Conservation (phyloP, 92 coral and sea anemone species). For the Desmophyllum pertusum region DNA sequence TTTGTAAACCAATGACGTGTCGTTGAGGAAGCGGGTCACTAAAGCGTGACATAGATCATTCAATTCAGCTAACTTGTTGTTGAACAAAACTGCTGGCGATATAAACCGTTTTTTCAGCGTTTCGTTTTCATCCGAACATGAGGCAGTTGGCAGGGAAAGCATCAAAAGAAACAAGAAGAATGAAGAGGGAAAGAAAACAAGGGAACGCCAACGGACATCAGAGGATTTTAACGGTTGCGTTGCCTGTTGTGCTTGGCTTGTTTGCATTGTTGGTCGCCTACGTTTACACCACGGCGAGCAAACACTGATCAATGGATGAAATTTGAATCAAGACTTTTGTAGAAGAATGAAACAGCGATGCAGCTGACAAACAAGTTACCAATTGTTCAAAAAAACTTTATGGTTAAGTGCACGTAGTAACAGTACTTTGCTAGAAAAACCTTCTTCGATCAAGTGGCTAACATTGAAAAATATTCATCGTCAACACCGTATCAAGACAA, state of each 20-base stretch:
- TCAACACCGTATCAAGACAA: neutral
- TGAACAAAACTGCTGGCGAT: no score
- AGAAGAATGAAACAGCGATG: constrained; percentile 11
- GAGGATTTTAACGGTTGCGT: constrained; percentile 69
- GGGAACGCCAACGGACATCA: constrained; percentile 68
- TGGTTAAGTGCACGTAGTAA: neutral
- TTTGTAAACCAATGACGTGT: constrained; percentile 33
- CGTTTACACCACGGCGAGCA: constrained; percentile 68
- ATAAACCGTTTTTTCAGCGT: neutral
- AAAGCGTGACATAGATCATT: constrained; percentile 17
- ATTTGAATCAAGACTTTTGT: neutral
- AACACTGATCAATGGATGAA: constrained; percentile 41
- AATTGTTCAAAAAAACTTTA: neutral
- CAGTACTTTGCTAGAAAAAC: no score
- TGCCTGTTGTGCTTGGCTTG: constrained; percentile 74
- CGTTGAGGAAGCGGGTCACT: constrained; percentile 5
- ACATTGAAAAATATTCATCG: neutral
- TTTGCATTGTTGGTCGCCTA: constrained; percentile 71
- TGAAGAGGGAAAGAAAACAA: constrained; percentile 79
- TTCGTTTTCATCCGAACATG: constrained; percentile 47
- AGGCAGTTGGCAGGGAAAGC: constrained; percentile 89
- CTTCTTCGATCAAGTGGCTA: neutral
- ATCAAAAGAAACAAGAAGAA: constrained; percentile 72
- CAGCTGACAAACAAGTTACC: neutral
- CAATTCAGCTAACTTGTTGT: no score